Conservation (phyloP, 92 coral and sea anemone species). For the Porites cylindrica region DNA sequence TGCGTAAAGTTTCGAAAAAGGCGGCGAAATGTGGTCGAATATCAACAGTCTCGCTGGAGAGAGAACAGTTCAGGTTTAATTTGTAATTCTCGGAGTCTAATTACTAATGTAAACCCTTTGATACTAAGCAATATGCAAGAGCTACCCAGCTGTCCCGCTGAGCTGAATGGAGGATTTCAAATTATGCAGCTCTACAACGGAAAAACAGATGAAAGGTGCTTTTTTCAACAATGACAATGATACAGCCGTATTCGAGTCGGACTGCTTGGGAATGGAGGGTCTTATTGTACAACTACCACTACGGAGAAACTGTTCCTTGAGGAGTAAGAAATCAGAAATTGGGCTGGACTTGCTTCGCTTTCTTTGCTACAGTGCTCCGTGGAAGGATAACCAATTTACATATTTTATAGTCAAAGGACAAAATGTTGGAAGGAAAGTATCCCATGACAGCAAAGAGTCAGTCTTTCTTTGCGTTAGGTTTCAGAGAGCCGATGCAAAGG, state of each 20-base stretch:
- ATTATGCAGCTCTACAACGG: slow-evolving; percentile 57
- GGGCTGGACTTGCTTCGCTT: slow-evolving; percentile 32
- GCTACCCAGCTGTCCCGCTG: slow-evolving; percentile 73
- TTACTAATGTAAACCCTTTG: slow-evolving; percentile 49
- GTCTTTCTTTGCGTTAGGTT: slow-evolving; percentile 58
- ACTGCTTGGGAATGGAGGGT: slow-evolving; percentile 83
- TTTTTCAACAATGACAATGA: slow-evolving; percentile 24
- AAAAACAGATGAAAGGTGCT: slow-evolving; percentile 47
- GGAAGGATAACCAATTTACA: slow-evolving; percentile 59
- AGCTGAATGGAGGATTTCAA: slow-evolving; percentile 71
- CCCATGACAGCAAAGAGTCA: slow-evolving; percentile 14
- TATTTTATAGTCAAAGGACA: slow-evolving; percentile 69
- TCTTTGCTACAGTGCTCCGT: slow-evolving; percentile 71
- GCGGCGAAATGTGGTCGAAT: slow-evolving; percentile 69
- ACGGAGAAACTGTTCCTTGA: slow-evolving; percentile 50
- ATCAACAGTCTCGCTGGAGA: slow-evolving; percentile 55
- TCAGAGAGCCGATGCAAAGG: slow-evolving; percentile 1
- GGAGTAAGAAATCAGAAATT: background rate
- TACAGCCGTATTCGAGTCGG: slow-evolving; percentile 72
- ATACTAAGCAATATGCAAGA: slow-evolving; percentile 53
- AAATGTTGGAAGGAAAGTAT: slow-evolving; percentile 46
- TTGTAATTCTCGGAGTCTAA: slow-evolving; percentile 41
- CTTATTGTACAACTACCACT: slow-evolving; percentile 51
- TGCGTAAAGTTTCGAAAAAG: no score
- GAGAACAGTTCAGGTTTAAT: slow-evolving; percentile 20